phyloP scores from a whole-genome alignment of 2,888 invertebrate genomes.

The Ophion costatus region DNA sequence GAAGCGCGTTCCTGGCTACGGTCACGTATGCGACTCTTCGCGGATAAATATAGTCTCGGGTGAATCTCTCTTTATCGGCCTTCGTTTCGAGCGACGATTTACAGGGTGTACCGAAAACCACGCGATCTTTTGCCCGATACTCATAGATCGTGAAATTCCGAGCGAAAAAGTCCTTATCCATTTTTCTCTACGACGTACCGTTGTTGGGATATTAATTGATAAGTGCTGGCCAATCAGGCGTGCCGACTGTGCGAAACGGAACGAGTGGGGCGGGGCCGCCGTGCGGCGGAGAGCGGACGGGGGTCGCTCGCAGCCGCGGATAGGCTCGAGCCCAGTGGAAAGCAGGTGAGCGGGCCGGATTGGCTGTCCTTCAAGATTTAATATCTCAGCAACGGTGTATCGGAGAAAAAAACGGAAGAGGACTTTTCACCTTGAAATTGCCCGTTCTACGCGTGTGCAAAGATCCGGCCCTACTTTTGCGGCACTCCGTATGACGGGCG shows the following conservation, averaged over 20 bases:
- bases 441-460: neutral
- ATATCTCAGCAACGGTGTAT: neutral
- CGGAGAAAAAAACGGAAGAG: neutral
- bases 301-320: too few species aligned
- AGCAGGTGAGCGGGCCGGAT: neutral
- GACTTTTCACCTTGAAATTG: neutral
- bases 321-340: too few species aligned
- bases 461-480: neutral
- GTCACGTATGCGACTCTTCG: conserved; percentile 23
- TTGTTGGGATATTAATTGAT: neutral
- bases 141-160: neutral
- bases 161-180: neutral
- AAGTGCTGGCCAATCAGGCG: neutral
- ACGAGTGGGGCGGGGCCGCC: too few species aligned
- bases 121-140: neutral
- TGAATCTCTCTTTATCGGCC: conserved; percentile 26
- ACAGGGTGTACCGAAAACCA: neutral
- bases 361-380: neutral
- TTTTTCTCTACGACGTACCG: neutral
- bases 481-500: neutral
- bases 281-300: too few species aligned
- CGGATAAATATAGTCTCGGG: conserved; percentile 46
- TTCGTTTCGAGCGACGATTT: conserved; percentile 24
- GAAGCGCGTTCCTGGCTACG: conserved; percentile 24
- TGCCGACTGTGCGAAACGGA: too few species aligned